phyloP scores from a whole-genome alignment of 2,113 vertebrate genomes.

The Tiliqua scincoides region DNA sequence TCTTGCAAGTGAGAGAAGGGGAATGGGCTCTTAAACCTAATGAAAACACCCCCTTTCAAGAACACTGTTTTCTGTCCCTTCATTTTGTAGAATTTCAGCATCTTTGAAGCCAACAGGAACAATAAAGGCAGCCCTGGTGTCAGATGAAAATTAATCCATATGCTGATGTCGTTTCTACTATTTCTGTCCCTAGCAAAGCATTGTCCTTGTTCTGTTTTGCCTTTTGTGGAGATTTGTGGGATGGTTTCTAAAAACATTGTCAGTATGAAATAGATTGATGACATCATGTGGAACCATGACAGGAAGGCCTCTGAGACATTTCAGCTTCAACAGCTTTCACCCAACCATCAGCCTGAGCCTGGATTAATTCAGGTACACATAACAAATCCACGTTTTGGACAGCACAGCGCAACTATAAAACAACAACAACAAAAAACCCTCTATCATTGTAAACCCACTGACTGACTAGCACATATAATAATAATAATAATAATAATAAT shows the following conservation, averaged over 20 bases:
- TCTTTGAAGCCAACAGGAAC: neutral
- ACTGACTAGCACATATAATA: no score
- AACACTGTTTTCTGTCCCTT: constrained; percentile 19
- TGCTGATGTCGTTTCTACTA: no score
- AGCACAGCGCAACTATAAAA: neutral
- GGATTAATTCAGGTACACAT: no score
- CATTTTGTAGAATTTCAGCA: neutral
- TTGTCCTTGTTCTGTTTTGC: neutral
- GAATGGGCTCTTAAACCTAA: neutral
- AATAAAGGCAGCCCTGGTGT: neutral
- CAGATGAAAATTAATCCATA: neutral
- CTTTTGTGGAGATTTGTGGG: no score
- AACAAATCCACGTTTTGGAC: neutral
- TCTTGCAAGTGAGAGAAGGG: neutral
- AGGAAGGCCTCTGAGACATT: neutral
- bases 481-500: no score
- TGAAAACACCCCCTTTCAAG: constrained; percentile 12
- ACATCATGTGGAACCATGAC: neutral
- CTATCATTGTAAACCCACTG: no score
- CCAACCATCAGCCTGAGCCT: neutral
- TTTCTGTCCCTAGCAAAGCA: neutral
- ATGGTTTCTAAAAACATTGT: neutral
- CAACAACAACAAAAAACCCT: no score
- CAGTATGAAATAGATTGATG: neutral
- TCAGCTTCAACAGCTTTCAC: neutral